A percentile compares a stretch with the other conserved stretches of the same genome.
Conservation (phyloP, 2,888 invertebrate species). For the Mesoligia furuncula region DNA sequence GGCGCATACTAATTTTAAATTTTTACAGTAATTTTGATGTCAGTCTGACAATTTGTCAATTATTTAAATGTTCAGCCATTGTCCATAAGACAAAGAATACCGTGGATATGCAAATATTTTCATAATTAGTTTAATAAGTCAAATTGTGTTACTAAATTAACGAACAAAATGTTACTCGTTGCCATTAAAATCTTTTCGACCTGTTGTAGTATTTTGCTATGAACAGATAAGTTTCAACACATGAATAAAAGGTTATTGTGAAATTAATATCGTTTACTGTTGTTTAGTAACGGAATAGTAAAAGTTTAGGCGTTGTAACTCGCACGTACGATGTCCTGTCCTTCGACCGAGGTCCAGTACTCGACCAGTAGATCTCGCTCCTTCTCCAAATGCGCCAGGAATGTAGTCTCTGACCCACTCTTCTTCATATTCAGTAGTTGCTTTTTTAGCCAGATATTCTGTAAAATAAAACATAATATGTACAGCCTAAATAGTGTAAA, state of each 20-base stretch:
- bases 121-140: background rate
- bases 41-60: constrained; percentile 64
- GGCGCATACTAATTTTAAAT: constrained; percentile 29
- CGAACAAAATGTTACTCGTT: constrained; percentile 17
- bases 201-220: constrained; percentile 9
- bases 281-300: constrained; percentile 2
- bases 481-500: background rate
- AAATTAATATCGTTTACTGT: constrained; percentile 22
- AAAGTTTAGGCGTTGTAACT: constrained; percentile 51
- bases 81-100: constrained; percentile 33
- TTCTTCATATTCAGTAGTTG: constrained; percentile 84
- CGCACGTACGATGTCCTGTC: constrained; percentile 88
- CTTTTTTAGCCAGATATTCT: constrained; percentile 91
- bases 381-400: constrained; percentile 91
- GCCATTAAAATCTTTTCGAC: constrained; percentile 17
- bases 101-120: constrained; percentile 29
- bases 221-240: constrained; percentile 18
- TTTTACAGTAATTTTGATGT: constrained; percentile 62
- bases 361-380: constrained; percentile 93
- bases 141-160: constrained; percentile 30
- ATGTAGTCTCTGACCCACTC: constrained; percentile 90
- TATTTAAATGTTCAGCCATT: constrained; percentile 31
- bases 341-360: constrained; percentile 94
- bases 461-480: constrained; percentile 73
- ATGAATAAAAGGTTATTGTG: constrained; percentile 27